Conservation (phyloP, 1,140 invertebrate genomes). For the Plectrocnemia conspersa region DNA sequence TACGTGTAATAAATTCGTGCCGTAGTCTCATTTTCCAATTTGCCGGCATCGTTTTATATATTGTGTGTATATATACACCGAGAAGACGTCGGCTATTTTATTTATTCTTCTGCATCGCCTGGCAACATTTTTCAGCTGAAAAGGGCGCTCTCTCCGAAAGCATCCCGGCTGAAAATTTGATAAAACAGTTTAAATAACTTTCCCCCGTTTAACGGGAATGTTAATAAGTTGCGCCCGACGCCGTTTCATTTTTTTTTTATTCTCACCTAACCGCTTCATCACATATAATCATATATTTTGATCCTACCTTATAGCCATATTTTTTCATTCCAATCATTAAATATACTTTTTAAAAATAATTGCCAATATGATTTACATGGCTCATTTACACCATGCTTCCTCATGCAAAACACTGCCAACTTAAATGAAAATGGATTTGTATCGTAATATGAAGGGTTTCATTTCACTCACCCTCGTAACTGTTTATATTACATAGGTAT, state of each 20-base stretch:
- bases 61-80: too few relatives aligned
- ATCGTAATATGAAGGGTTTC: too few relatives aligned
- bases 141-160: background rate
- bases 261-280: constrained; percentile 10
- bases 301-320: too few relatives aligned
- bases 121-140: constrained; percentile 9
- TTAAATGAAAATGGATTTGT: background rate
- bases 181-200: constrained; percentile 10
- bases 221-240: constrained; percentile 13
- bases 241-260: too few relatives aligned
- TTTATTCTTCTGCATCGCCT: background rate
- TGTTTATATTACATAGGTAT: too few relatives aligned
- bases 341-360: background rate
- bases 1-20: too few relatives aligned
- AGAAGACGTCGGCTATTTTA: too few relatives aligned
- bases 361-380: background rate
- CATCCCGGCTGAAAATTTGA: constrained; percentile 7
- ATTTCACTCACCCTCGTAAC: too few relatives aligned
- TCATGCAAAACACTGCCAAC: background rate
- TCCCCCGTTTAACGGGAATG: constrained; percentile 6
- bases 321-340: background rate
- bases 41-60: too few relatives aligned
- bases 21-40: too few relatives aligned
- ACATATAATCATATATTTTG: background rate
- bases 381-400: background rate